Conservation (phyloP, 1,140 invertebrate genomes). For the Amyelois transitella region DNA sequence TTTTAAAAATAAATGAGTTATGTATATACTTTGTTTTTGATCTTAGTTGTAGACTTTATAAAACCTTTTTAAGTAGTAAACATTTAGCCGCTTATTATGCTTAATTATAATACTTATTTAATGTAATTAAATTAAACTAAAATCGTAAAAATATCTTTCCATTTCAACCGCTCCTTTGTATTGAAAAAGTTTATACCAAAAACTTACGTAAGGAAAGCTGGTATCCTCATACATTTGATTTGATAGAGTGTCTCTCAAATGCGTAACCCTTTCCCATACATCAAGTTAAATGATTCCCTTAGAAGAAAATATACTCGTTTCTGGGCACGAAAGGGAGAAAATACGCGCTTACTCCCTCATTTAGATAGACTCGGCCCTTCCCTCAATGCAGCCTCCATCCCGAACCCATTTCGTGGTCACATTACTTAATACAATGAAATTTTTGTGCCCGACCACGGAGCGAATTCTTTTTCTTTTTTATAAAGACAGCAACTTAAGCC, state of each 20-base stretch:
- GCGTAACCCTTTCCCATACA: conserved; percentile 17
- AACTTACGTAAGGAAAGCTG: too few species aligned
- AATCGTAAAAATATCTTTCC: too few species aligned
- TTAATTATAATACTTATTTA: too few species aligned
- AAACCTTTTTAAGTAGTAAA: too few species aligned
- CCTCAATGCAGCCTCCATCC: conserved; percentile 27
- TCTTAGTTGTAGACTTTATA: too few species aligned
- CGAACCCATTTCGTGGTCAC: conserved; percentile 13
- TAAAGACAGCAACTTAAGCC: conserved; percentile 8
- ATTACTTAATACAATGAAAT: conserved; percentile 35
- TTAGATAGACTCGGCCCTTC: conserved; percentile 26
- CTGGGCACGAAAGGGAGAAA: conserved; percentile 21
- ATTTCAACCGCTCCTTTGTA: too few species aligned
- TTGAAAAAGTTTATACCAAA: too few species aligned
- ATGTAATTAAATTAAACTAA: too few species aligned
- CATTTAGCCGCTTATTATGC: too few species aligned
- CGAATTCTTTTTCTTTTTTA: conserved; percentile 18
- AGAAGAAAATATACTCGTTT: conserved; percentile 17
- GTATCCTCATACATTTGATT: conserved; percentile 5
- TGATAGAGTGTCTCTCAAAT: conserved; percentile 4
- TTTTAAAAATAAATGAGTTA: too few species aligned
- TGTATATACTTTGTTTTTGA: too few species aligned
- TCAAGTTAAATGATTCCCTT: conserved; percentile 31
- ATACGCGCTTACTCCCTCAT: conserved; percentile 30
- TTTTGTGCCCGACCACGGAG: conserved; percentile 20